Evolutionary conservation across 2,113 vertebrate genomes (phyloP).

Genomic region (Dinomys branickii): DNA sequence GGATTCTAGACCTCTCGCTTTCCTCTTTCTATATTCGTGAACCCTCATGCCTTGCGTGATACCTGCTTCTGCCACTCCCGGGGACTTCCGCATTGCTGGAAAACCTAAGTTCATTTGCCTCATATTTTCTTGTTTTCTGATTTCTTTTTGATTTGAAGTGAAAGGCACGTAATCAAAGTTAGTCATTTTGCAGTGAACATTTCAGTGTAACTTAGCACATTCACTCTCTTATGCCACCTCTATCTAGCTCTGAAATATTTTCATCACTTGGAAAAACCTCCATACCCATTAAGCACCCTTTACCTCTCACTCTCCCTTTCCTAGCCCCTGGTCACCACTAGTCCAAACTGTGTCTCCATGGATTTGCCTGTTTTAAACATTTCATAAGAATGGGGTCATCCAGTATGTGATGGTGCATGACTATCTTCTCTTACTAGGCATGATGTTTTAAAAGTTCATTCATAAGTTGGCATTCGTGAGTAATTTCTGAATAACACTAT

Average conservation of each 20-base stretch:
- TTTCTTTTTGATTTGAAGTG: background rate
- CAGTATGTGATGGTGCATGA: background rate
- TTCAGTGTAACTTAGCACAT: background rate
- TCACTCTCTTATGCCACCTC: background rate
- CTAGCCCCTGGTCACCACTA: background rate
- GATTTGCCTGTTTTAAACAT: background rate
- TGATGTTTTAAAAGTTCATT: background rate
- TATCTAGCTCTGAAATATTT: background rate
- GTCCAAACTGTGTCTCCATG: background rate
- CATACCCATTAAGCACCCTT: background rate
- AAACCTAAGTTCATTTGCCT: background rate
- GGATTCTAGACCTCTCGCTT: background rate
- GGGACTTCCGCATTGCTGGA: background rate
- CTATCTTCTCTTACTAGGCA: background rate
- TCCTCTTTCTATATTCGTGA: rapidly evolving
- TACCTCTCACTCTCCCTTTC: background rate
- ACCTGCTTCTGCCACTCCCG: background rate
- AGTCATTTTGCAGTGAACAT: background rate
- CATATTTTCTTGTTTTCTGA: background rate
- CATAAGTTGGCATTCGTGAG: background rate
- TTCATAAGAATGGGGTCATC: background rate
- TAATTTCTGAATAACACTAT: background rate
- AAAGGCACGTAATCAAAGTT: background rate
- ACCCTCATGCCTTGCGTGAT: rapidly evolving
- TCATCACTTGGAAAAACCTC: background rate